A percentile compares a stretch with the other conserved stretches of the same genome.
These are phyloP conservation scores for Cantharis rufa DNA, from an alignment of 2,888 invertebrate genomes.

Conservation along the genomic window DNA sequence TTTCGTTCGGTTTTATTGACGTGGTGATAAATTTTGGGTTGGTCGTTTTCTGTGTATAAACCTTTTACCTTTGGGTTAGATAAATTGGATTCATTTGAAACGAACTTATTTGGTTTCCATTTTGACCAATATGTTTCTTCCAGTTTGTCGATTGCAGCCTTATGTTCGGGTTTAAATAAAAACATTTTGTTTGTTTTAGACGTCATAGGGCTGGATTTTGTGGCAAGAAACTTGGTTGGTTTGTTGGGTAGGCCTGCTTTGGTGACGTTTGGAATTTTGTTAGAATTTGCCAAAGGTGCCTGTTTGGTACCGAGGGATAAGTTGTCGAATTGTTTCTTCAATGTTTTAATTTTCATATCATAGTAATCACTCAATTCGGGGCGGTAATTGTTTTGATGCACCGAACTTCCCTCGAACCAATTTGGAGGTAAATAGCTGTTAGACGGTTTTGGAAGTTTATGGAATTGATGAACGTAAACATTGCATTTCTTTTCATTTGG, in stretches of 20 bases:
- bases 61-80: slow-evolving; percentile 11
- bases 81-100: not conserved
- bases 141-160: slow-evolving; percentile 43
- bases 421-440: not conserved
- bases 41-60: slow-evolving; percentile 18
- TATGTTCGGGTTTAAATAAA: slow-evolving; percentile 25
- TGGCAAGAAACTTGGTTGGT: not conserved
- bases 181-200: slow-evolving; percentile 22
- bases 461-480: slow-evolving; percentile 22
- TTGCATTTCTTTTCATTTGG: slow-evolving; percentile 9
- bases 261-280: not conserved
- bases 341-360: not conserved
- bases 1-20: not conserved
- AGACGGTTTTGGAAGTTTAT: not conserved
- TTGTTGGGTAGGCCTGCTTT: not conserved
- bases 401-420: slow-evolving; percentile 2
- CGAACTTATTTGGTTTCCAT: slow-evolving; percentile 48
- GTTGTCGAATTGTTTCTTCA: slow-evolving; percentile 12
- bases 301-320: slow-evolving; percentile 1
- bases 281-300: not conserved
- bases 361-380: slow-evolving; percentile 17
- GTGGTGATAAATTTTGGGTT: not conserved
- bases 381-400: slow-evolving; percentile 15
- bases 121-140: slow-evolving; percentile 53
- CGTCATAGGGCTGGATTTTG: not conserved